A percentile compares a stretch with the other conserved stretches of the same genome.
phyloP scores from a whole-genome alignment of 2,113 vertebrate genomes.

The Actinemys pallida region DNA sequence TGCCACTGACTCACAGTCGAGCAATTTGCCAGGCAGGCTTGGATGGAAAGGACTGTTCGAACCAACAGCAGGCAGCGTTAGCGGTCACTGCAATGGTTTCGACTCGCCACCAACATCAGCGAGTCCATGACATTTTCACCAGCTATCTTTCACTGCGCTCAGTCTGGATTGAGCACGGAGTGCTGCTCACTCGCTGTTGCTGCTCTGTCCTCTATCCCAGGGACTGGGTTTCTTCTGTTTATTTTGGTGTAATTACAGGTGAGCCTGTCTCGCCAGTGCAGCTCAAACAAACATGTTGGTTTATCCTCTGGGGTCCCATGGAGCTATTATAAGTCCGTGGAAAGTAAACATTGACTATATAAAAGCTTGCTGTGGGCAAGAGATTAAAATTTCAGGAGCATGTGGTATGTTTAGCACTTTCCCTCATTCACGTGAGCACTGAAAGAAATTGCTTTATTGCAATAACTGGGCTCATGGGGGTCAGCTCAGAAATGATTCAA shows the following conservation, averaged over 20 bases:
- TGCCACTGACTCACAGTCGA: background rate
- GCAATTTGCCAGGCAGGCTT: background rate
- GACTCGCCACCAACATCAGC: background rate
- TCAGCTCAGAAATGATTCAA: rapidly evolving
- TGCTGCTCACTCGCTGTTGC: background rate
- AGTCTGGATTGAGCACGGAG: background rate
- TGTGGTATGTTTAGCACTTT: rapidly evolving
- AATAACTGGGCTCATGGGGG: background rate
- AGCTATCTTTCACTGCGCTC: background rate
- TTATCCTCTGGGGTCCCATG: background rate
- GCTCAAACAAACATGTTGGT: background rate
- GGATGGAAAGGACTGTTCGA: background rate
- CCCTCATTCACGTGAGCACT: background rate
- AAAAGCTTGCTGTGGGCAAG: background rate
- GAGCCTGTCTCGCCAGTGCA: background rate
- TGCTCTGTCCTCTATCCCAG: background rate
- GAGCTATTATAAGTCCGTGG: background rate
- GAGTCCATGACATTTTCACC: background rate
- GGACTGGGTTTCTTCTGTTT: background rate
- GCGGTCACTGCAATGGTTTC: background rate
- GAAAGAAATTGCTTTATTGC: background rate
- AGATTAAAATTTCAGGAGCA: background rate
- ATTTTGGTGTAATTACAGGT: background rate
- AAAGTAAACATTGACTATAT: background rate
- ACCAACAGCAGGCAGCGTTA: background rate